Base-by-base conservation (phyloP, 2,888 invertebrate species). In the Hirtodrosophila duncani region DNA sequence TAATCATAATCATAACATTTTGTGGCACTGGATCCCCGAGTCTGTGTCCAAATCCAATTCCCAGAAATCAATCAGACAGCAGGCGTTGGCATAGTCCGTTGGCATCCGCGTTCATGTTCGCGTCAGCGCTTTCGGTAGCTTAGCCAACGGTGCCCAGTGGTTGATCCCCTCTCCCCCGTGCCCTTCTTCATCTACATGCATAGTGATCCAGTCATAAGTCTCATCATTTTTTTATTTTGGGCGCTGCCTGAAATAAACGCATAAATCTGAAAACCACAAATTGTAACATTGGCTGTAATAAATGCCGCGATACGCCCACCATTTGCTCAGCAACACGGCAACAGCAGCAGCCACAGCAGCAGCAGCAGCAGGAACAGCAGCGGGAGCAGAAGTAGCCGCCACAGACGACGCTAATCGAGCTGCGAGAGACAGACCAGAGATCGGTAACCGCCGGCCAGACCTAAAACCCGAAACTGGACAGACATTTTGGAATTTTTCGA, bases 211-310 rank as follows among this genome's bases (percentile, higher is more conserved):
- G 60, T 69, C 81, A 80, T 68, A 68, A 70, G 68, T 60, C 45
- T 31, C 3, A 23, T 18, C 0, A 24, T 21, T 11, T 26, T 20
- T 14, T 1, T 39, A 52, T 69, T 61, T 29, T 38, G 66, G 63
- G 59, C 65, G 65, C 65, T 65, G 80, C 78, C 74, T 24, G 53
- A 60, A 62, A 68, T 63, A 67, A 75, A 75, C 71, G 72, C 82
- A 83, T 83, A 82, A 82, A 83, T 77, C 80, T 74, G 52, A 63
- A 71, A 70, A 63, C 83, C 75, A 83, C 84, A 83, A 84, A 83
- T 83, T 83, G 83, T 83, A 83, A 83, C 83, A 84, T 81, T 82
- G 80, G 81, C 83, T 82, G 83, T 81, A 81, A 81, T 81, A 81
- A 81, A 81, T 81, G 80, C 80, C 81, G 78, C 68, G 83, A 63